Base-by-base conservation (phyloP, 2,113 vertebrate species). In the Psilopogon haemacephalus region DNA sequence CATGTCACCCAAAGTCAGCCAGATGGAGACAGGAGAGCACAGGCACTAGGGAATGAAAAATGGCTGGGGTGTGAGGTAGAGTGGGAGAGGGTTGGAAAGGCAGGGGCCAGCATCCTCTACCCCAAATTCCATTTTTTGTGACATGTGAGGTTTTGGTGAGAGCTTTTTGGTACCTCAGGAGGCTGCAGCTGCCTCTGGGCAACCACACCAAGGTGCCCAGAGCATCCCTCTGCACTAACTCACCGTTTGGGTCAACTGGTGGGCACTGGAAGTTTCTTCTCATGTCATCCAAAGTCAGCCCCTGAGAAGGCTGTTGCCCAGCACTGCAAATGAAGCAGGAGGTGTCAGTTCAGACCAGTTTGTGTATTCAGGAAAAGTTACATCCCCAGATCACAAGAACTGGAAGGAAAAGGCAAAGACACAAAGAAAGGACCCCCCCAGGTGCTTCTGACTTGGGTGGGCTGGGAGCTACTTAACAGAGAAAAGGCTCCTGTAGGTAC, bases 221-320 rank as follows among this genome's bases (percentile, higher is more conserved):
- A 13, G 15, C 17, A 71, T 19, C 8, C 15, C 8, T n/a, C 38
- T 40, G 55, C 68, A 13, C 13, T 1, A 4, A 94, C 98, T 90
- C 97, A 99, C 99, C 98, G 0, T 99, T 99, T 84, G 98, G 98
- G 95, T 99, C 99, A 8, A 98, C 97, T 0, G 98, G 94, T 4
- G 98, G 98, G 78, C 97, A 98, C 92, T 98, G 98, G 96, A 99
- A 98, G 94, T 84, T 98, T 88, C 97, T 98, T 26, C 98, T 98
- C 55, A 99, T 96, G 50, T 99, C 98, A 44, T 99, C 99, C 96
- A 98, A 83, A 56, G 98, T 97, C 71, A 98, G 96, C 26, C 98
- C 98, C 92, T 98, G 98, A 9, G 98, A 96, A 16, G 97, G 97
- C 40, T 97, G 95, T 1, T 98, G 97, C 5, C 69, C 98, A 27